Base-by-base conservation (phyloP, 64 coral and sea anemone species). In the Exaiptasia diaphana region DNA sequence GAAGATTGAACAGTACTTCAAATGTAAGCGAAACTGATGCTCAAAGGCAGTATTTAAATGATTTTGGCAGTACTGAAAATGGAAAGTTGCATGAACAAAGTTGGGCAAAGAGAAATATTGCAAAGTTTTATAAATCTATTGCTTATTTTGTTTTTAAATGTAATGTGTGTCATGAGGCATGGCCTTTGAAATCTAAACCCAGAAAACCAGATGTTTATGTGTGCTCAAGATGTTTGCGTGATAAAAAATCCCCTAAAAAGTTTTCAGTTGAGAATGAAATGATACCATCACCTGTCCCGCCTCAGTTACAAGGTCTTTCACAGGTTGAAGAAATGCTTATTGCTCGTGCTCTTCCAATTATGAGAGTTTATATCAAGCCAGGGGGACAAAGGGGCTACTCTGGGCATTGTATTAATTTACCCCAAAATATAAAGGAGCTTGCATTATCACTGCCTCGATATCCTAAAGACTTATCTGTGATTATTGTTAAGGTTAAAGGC, bases 81-180 rank as follows among this genome's bases (percentile, higher is more conserved):
- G 75, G 75, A 20, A 41, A 60, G 28, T 37, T 78, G 2, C 50
- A 78, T 58, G 28, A 78, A 41, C 50, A 78, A 78, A 58, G 23
- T 58, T 78, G 49, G 32, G 75, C 75, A 78, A 78, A 78, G 22
- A 40, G 27, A 24, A 74, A 74, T 50, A 50, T 74, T 18, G 45
- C 70, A 74, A 74, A 74, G 27, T 74, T 74, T 74, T 17, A 74
- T 18, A 24, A 46, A 48, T 74, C 70, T 49, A 50, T 28, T 74
- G 17, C 42, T 24, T 74, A 74, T 45, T 74, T 46, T 74, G 70
- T 74, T 49, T 49, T 5, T 74, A n/a, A 74, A 29, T 74, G 70
- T 49, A 74, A n/a, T 74, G 43, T 74, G 23, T 74, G 70, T 74
- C 72, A 49, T 45, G 75, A 88, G 72, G 75, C 48, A 59, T 78